Base-by-base conservation (phyloP, 2,113 vertebrate genomes). In the Naja naja region DNA sequence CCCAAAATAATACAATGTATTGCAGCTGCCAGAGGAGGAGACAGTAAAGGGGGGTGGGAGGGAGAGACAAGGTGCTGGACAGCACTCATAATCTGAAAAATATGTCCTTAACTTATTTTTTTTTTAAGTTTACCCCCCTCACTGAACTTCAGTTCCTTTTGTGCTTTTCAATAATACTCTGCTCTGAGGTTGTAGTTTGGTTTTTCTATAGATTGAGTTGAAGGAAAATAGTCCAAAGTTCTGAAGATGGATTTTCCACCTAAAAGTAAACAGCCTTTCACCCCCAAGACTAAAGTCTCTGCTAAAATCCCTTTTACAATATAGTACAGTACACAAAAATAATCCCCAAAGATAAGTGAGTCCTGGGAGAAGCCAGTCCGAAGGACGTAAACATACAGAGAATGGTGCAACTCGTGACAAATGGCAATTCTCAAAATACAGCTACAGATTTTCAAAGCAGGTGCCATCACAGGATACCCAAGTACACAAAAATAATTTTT, bases 161-260 rank as follows among this genome's bases (percentile, higher is more conserved):
- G 99, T 99, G 99, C 99, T 99, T 99, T 98, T 98, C 98, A 98
- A 99, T 99, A 99, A 99, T 99, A 99, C 99, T 99, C 98, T 99
- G 99, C 97, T 99, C 99, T 99, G 99, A 99, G 99, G 99, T 99
- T 98, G 98, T 99, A 98, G 99, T 99, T 99, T 99, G 99, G 99
- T 99, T 99, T 98, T 98, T 98, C 99, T 99, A 99, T 99, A 99
- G 98, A 99, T 96, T 98, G 98, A 99, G 98, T 98, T 97, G 99
- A 99, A 99, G 98, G 98, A 98, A 99, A 99, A 98, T 97, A 98
- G 97, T 98, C 97, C 97, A 18, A 97, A 98, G 97, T 97, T 98
- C 97, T 97, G 97, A 98, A 97, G 97, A 98, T 97, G 98, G 97
- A 97, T 97, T 98, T 96, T 98, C 98, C 98, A 97, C 97, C 98